A percentile compares a stretch with the other conserved stretches of the same genome.
phyloP scores from a whole-genome alignment of 2,113 vertebrate species.

The Empidonax alnorum region DNA sequence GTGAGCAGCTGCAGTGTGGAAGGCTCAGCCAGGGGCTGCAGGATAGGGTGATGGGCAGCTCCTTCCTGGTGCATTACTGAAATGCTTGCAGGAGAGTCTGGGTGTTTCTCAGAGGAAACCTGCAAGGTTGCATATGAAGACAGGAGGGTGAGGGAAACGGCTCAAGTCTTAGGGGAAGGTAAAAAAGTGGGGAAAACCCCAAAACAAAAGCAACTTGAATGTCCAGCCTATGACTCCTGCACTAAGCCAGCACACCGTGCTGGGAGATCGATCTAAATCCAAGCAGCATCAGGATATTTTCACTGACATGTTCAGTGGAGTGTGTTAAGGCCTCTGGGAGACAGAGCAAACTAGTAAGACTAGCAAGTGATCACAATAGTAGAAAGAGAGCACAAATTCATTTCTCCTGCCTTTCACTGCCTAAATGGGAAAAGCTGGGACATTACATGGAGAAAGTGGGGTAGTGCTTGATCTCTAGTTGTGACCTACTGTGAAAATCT shows the following conservation, averaged over 20 bases:
- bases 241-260: accelerated
- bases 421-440: background rate
- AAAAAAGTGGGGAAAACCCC: background rate
- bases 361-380: background rate
- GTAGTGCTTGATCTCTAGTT: background rate
- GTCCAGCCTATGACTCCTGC: accelerated
- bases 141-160: background rate
- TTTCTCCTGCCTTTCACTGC: background rate
- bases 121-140: background rate
- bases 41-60: accelerated
- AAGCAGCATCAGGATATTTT: background rate
- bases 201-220: background rate
- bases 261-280: background rate
- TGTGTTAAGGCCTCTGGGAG: background rate
- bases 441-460: background rate
- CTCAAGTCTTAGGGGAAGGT: background rate
- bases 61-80: accelerated
- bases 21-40: accelerated
- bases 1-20: background rate
- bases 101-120: background rate
- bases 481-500: background rate
- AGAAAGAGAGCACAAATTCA: background rate
- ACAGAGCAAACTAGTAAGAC: background rate
- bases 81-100: accelerated
- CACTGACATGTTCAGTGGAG: background rate